phyloP scores from a whole-genome alignment of 2,113 vertebrate genomes.

The Oryzias melastigma region DNA sequence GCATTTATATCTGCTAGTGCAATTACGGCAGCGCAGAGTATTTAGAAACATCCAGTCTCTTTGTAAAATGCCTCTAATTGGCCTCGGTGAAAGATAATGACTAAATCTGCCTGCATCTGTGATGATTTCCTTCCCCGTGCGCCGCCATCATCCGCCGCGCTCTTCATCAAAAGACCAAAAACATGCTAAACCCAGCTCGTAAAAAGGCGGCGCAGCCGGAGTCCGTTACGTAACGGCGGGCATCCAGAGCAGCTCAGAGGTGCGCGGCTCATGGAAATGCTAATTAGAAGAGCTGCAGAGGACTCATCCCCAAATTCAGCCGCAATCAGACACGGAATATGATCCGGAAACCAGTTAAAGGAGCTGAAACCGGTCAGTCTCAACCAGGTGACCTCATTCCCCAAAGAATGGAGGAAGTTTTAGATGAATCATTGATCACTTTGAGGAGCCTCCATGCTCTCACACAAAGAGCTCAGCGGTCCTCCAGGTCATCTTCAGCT shows the following conservation, averaged over 20 bases:
- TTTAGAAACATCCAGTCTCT: slow-evolving; percentile 46
- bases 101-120: slow-evolving; percentile 34
- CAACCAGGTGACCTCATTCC: too few relatives aligned
- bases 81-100: slow-evolving; percentile 58
- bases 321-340: slow-evolving; percentile 39
- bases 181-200: slow-evolving; percentile 22
- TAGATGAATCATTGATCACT: too few relatives aligned
- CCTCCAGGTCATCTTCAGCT: too few relatives aligned
- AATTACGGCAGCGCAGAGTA: slow-evolving; percentile 43
- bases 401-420: too few relatives aligned
- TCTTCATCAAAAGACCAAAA: slow-evolving; percentile 32
- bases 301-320: slow-evolving; percentile 19
- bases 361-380: too few relatives aligned
- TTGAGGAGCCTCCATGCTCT: too few relatives aligned
- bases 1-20: slow-evolving; percentile 21
- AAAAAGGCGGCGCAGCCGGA: slow-evolving; percentile 21
- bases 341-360: slow-evolving; percentile 12
- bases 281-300: slow-evolving; percentile 38
- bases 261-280: slow-evolving; percentile 28
- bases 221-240: slow-evolving; percentile 33
- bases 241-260: slow-evolving; percentile 28
- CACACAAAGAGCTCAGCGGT: too few relatives aligned
- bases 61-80: slow-evolving; percentile 53
- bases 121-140: neutral
- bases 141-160: slow-evolving; percentile 25